Evolutionary conservation across 2,113 vertebrate species (phyloP).

Genomic region (Brachypodius melanocephalos): DNA sequence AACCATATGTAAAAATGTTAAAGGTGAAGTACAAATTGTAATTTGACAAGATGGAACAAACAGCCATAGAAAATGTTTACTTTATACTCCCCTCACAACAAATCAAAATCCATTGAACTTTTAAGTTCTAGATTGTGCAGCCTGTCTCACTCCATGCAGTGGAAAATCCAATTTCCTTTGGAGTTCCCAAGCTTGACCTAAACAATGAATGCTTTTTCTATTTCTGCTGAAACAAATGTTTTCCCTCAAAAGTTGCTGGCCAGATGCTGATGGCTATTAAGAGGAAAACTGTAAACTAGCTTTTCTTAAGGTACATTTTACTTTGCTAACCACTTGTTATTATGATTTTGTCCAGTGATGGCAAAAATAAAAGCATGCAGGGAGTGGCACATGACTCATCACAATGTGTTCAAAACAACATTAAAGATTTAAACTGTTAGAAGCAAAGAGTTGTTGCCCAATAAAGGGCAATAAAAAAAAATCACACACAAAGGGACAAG

Average conservation of each 20-base stretch:
- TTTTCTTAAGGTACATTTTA: background rate
- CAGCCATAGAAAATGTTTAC: background rate
- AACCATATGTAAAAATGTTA: background rate
- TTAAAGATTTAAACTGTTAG: background rate
- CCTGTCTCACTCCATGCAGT: background rate
- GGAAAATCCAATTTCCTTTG: background rate
- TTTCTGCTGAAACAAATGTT: background rate
- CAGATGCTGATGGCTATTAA: background rate
- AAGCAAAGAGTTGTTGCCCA: background rate
- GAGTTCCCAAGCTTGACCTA: background rate
- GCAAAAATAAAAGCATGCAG: background rate
- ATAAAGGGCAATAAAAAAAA: background rate
- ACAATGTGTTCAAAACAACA: background rate
- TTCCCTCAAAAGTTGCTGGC: background rate
- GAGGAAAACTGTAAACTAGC: background rate
- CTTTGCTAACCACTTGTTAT: background rate
- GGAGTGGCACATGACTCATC: background rate
- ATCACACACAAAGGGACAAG: background rate
- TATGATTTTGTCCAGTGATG: background rate
- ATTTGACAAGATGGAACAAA: background rate
- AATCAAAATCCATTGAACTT: background rate
- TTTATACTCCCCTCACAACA: background rate
- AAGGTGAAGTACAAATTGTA: background rate
- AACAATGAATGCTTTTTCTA: background rate
- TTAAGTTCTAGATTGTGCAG: background rate